Base-by-base conservation (phyloP, 2,888 invertebrate species). In the Parthenolecanium corni region DNA sequence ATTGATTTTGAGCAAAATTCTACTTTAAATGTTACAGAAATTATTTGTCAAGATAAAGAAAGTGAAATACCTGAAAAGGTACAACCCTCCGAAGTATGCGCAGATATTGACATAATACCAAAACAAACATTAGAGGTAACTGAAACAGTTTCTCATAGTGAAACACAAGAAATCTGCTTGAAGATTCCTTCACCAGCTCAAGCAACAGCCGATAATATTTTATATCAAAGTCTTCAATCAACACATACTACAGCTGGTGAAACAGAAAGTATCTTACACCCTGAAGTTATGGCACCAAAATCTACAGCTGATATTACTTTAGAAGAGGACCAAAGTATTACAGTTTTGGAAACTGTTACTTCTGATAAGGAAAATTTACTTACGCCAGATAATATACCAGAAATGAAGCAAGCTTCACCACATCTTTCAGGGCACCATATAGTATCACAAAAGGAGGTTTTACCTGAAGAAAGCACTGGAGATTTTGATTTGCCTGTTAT, bases 121-220 rank as follows among this genome's bases (percentile, higher is more conserved):
- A 73, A 76, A 62, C 74, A 76, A 69, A 74, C 77, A 23, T 75
- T 77, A 12, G 71, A 76, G 65, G 77, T 75, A 67, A 74, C 73
- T 6, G 78, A 79, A 71, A 70, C 77, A 6, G 70, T 74, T 57
- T 72, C 74, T 64, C 71, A 70, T 65, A 68, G 69, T 44, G 66
- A 72, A 44, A 68, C 71, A 56, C 66, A 69, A 52, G 68, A 69
- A 47, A 66, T 74, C 49, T 53, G 65, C 21, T 62, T 64, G 5
- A 53, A 63, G 42, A 64, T 54, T 47, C 73, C 73, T 14, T 21
- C 52, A n/a, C 70, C 69, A 52, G 62, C 68, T 57, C 71, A 70
- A 52, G 69, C 68, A 52, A 76, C 76, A 16, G 70, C 52, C 16
- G 62, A 62, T 21, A 42, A 42, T n/a, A 25, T 62, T 18, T 25